Conservation (phyloP, 2,113 vertebrate species). For the Chloroceryle aenea region DNA sequence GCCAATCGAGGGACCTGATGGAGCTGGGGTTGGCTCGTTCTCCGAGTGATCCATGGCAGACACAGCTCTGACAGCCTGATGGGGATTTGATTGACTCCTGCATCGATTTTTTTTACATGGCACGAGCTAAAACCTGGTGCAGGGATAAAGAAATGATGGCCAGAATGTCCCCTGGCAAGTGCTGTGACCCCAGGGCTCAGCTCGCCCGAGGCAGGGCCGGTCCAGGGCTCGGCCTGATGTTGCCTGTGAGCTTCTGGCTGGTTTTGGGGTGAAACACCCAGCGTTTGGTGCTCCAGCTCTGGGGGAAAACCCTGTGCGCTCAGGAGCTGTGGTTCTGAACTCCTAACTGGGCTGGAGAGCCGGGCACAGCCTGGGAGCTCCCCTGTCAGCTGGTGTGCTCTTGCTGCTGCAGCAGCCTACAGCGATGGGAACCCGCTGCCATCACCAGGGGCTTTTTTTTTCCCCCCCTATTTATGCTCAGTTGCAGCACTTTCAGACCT, state of each 20-base stretch:
- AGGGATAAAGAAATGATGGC: not conserved
- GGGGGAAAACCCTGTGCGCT: accelerated
- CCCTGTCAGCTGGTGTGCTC: not conserved
- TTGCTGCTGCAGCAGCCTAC: not conserved
- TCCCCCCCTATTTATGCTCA: not conserved
- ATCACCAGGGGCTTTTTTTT: accelerated
- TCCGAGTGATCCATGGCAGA: not conserved
- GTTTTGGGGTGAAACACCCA: not conserved
- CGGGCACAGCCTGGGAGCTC: not conserved
- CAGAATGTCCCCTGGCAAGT: not conserved
- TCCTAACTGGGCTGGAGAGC: not conserved
- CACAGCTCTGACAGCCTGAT: not conserved
- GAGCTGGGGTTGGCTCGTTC: not conserved
- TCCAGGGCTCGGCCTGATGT: not conserved
- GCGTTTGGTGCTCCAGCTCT: not conserved
- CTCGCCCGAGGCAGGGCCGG: accelerated
- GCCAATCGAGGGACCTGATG: slow-evolving; percentile 1
- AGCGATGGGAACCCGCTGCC: not conserved
- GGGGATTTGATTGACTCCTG: not conserved
- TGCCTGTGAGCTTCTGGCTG: not conserved
- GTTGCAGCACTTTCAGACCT: not conserved
- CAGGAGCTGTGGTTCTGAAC: no score
- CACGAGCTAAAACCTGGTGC: not conserved
- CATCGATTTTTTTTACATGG: not conserved
- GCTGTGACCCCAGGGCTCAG: not conserved